Evolutionary conservation across 2,113 vertebrate genomes (phyloP), one percentile per base, ranked within the genome.

Genomic region (Epinephelus lanceolatus): DNA sequence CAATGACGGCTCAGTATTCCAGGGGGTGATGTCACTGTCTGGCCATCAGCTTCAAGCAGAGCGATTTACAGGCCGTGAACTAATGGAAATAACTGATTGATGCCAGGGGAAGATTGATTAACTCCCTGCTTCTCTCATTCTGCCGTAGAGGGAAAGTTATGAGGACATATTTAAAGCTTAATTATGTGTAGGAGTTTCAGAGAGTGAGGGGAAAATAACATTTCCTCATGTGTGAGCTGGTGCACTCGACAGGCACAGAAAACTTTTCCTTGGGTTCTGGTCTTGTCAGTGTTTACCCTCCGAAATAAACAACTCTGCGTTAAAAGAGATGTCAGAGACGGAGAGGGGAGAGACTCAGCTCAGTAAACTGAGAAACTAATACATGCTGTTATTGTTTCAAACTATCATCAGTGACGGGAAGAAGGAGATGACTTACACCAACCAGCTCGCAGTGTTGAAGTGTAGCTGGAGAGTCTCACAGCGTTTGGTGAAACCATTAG

Each of bases 401-500:
- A 18, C 18, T 18, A n/a, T 23, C 18, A 73, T 40, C n/a, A 52
- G 45, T 57, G 78, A 53, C 1, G 18, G 56, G 21, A 65, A 57
- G 55, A 74, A 18, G 30, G 42, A 42, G 37, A 55, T 19, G 56
- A 70, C 63, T 55, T n/a, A 57, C 57, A 76, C 65, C 53, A 71
- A 80, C 19, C 47, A 66, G 70, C 68, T 80, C 61, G 21, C 52
- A 23, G 53, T 51, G 68, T 15, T 77, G 76, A 72, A 85, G 69
- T 57, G 61, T 5, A 30, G 72, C 74, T 70, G 61, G 23, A 60
- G 59, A 75, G 65, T 73, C 83, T 86, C 55, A 57, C n/a, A 71
- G 80, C 37, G 21, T 88, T 91, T 90, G 91, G 85, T 78, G 80
- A 82, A 89, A 69, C 78, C 89, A 88, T 89, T 80, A 84, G 77